Base-by-base conservation (phyloP, 2,113 vertebrate genomes). In the Serilophus lunatus region DNA sequence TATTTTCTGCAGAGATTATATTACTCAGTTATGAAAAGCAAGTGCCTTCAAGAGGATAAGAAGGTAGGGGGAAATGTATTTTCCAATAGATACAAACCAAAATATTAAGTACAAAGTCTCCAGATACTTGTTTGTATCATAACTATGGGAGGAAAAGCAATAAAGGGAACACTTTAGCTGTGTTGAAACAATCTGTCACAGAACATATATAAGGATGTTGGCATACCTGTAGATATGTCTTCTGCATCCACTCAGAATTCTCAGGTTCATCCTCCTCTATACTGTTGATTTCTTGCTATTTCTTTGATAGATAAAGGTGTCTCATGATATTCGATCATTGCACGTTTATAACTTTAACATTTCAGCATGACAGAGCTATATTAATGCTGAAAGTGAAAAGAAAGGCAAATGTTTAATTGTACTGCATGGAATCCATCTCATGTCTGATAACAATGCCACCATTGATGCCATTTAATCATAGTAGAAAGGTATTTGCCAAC, bases 71-170 rank as follows among this genome's bases (percentile, higher is more conserved):
- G 33, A 70, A 76, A 35, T 26, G 13, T 42, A 51, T 81, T 92
- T 93, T 76, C 31, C n/a, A 35, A 61, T 9, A 14, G 47, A 83
- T 60, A 82, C 15, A 38, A 76, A 65, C n/a, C 13, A 42, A 74
- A 53, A 78, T 92, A 75, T 87, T 88, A 66, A 75, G 36, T 53
- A 61, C 33, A 76, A 1, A 10, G 23, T 54, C 75, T 84, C 51
- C 60, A 79, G 96, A 72, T 88, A 93, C 38, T 64, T 56, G 13
- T 78, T 97, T 87, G 26, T 90, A 57, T 90, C 95, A 61, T 6
- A 91, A 68, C 76, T 90, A 88, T 69, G 63, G 87, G 88, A 90
- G 82, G 59, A 54, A 95, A 92, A 78, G 66, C 47, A 77, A 78
- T 71, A 86, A 90, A 57, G 28, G 2, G 44, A 92, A 44, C 17